Evolutionary conservation across 1,140 invertebrate genomes (phyloP).

Genomic region (Tenebrio molitor): DNA sequence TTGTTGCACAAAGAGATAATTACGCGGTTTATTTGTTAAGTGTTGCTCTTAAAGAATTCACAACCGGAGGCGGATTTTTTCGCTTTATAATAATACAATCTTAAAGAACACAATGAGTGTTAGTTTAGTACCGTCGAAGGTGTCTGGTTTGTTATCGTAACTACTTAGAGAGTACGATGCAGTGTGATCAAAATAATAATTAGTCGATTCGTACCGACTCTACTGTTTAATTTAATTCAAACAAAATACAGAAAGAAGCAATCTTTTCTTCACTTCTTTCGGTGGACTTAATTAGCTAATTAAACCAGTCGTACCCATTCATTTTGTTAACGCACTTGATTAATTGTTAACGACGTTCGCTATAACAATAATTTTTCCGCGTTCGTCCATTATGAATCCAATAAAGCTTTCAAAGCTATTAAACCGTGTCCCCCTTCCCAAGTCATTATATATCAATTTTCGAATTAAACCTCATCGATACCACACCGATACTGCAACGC

Average conservation of each 20-base stretch:
- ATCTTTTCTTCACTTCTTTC: too few relatives aligned
- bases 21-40: conserved; percentile 26
- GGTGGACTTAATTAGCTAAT: too few relatives aligned
- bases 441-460: conserved; percentile 52
- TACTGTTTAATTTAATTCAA: too few relatives aligned
- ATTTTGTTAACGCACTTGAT: too few relatives aligned
- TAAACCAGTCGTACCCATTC: too few relatives aligned
- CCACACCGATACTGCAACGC: conserved; percentile 31
- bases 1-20: conserved; percentile 4
- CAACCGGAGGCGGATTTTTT: not conserved
- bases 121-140: conserved; percentile 1
- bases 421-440: conserved; percentile 9
- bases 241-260: too few relatives aligned
- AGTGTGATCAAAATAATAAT: conserved; percentile 13
- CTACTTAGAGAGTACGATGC: too few relatives aligned
- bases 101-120: conserved; percentile 21
- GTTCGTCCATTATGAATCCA: conserved; percentile 16
- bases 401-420: conserved; percentile 10
- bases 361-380: too few relatives aligned
- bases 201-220: too few relatives aligned
- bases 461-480: conserved; percentile 46
- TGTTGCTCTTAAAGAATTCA: conserved; percentile 14
- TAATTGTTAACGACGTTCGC: too few relatives aligned
- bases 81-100: not conserved
- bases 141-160: conserved; percentile 6